phyloP scores from a whole-genome alignment of 2,797 vertebrate genomes.

The Fratercula arctica region DNA sequence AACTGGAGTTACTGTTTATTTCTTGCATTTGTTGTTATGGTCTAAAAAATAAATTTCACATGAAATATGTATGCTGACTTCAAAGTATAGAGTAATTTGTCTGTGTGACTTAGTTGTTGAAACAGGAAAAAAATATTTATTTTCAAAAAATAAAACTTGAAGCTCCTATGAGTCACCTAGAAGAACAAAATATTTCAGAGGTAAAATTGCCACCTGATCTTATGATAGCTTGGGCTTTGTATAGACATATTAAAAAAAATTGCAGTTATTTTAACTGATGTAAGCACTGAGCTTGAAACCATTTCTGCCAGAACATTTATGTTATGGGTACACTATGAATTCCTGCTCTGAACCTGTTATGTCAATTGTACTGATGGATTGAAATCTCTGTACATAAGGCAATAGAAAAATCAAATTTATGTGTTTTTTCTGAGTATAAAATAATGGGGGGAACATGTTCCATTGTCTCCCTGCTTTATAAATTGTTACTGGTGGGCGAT shows the following conservation, averaged over 20 bases:
- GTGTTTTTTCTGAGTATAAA: neutral
- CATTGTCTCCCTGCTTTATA: neutral
- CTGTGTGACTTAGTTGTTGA: neutral
- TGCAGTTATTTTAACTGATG: neutral
- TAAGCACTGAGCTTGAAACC: neutral
- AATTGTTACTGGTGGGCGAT: neutral
- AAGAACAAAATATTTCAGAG: neutral
- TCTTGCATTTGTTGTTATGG: neutral
- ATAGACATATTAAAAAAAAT: neutral
- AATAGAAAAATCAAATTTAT: neutral
- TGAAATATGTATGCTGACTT: neutral
- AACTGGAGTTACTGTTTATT: neutral
- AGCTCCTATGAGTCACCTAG: neutral
- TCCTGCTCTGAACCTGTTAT: neutral
- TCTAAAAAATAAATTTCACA: neutral
- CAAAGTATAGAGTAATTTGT: neutral
- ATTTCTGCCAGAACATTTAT: neutral
- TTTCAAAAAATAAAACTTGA: neutral
- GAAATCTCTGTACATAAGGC: neutral
- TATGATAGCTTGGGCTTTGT: neutral
- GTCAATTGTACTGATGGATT: neutral
- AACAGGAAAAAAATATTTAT: neutral
- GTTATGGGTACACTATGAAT: neutral
- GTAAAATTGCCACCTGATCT: neutral
- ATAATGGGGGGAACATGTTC: neutral